These are phyloP conservation scores for Cactoblastis cactorum DNA, from an alignment of 2,888 invertebrate genomes.

Conservation along the genomic window DNA sequence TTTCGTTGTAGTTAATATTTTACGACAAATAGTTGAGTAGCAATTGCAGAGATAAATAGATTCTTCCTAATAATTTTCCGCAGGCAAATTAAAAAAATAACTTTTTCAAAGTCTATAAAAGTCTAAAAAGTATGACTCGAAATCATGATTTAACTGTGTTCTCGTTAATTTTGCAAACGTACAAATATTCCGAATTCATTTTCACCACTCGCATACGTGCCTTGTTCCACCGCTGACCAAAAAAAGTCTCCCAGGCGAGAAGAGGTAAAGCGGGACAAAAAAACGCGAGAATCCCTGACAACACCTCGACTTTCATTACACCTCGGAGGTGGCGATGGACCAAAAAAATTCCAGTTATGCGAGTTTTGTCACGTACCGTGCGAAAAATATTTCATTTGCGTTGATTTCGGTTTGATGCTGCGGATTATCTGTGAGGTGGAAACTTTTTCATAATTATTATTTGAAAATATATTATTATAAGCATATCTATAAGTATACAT, in stretches of 20 bases:
- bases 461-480: neutral
- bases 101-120: neutral
- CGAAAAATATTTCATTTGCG: neutral
- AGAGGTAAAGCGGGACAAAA: neutral
- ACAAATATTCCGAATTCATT: neutral
- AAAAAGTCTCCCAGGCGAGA: neutral
- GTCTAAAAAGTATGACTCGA: neutral
- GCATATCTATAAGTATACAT: too few relatives aligned
- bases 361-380: slow-evolving; percentile 5
- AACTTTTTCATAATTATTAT: neutral
- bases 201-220: neutral
- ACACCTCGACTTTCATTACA: slow-evolving; percentile 1
- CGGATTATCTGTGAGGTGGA: neutral
- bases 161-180: neutral
- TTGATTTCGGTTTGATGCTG: too few relatives aligned
- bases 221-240: neutral
- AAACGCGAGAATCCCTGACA: neutral
- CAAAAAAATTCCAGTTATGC: too few relatives aligned
- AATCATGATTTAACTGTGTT: neutral
- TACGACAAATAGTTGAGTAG: too few relatives aligned
- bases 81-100: neutral
- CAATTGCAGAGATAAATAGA: too few relatives aligned
- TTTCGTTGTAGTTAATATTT: too few relatives aligned
- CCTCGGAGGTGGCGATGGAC: neutral
- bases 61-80: neutral